Base-by-base conservation (phyloP, 2,888 invertebrate species). In the Stenchaetothrips biformis region DNA sequence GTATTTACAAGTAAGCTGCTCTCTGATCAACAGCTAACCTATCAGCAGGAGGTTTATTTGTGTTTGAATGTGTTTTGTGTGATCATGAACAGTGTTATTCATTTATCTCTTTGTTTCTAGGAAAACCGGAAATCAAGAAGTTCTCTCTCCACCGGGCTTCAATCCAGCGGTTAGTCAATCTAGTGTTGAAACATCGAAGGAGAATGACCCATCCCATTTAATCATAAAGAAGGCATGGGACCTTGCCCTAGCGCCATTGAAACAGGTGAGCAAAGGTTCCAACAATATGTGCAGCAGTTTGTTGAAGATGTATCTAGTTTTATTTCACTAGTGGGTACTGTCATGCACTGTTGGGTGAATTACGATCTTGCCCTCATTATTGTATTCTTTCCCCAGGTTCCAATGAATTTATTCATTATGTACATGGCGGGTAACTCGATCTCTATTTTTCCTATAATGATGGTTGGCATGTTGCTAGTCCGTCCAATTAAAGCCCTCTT, bases 361-460 rank as follows among this genome's bases (percentile, higher is more conserved):
- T 18, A 53, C 49, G 11, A 18, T 81, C 18, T n/a, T 16, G 7
- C 18, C 25, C 18, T 53, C 18, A 62, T 21, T 59, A 2, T 49
- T 59, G 18, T 77, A 81, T 59, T 80, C 81, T 80, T 80, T 77
- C 83, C 84, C 53, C 82, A 91, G 88, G 88, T 91, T 16, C 98
- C 98, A 0, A 99, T 99, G 99, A 99, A 99, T 88, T 89, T 99
- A 82, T 97, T 99, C 87, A 97, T 99, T 82, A 98, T 99, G 97
- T 99, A 99, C 88, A 99, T 99, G 99, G 97, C 99, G 80, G 99
- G 99, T 25, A 98, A 97, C 87, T 97, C 98, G 0, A 98, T 99
- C 85, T 99, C 98, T 0, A 99, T 99, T 84, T 99, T 99, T 85
- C 99, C 99, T 0, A 99, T 99, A 79, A 99, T 99, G 99, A 99